Evolutionary conservation across 2,797 vertebrate genomes (phyloP).

Genomic region (Darevskia mixta): DNA sequence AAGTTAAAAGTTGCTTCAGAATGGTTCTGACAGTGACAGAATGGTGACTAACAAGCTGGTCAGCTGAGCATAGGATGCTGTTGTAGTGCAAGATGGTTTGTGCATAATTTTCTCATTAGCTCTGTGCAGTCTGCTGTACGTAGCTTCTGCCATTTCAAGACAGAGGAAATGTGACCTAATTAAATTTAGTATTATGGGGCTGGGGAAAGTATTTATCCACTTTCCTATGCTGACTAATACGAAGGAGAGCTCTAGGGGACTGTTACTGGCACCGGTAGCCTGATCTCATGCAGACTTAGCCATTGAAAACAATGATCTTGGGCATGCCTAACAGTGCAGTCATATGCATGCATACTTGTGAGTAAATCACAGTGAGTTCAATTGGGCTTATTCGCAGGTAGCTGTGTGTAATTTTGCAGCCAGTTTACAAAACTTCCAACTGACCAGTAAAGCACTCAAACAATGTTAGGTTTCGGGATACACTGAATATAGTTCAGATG

Average conservation of each 20-base stretch:
- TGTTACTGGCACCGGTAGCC: neutral
- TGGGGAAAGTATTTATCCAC: neutral
- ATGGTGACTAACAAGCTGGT: neutral
- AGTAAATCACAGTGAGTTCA: neutral
- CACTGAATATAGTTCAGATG: no score
- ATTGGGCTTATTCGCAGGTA: neutral
- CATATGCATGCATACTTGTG: neutral
- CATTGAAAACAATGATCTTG: neutral
- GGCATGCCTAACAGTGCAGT: neutral
- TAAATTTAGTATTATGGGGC: neutral
- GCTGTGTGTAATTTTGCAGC: neutral
- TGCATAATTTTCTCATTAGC: constrained; percentile 2
- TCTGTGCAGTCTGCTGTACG: neutral
- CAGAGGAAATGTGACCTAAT: constrained; percentile 18
- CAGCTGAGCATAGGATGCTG: neutral
- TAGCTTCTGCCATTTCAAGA: neutral
- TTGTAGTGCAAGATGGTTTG: neutral
- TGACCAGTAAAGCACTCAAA: no score
- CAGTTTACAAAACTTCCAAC: no score
- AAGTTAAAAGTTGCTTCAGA: no score
- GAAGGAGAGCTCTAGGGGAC: neutral
- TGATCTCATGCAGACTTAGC: neutral
- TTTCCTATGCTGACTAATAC: constrained; percentile 18
- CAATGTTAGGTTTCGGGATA: no score
- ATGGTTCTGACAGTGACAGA: neutral